A percentile compares a stretch with the other conserved stretches of the same genome.
phyloP scores from a whole-genome alignment of 2,113 vertebrate genomes.

The Monopterus albus region DNA sequence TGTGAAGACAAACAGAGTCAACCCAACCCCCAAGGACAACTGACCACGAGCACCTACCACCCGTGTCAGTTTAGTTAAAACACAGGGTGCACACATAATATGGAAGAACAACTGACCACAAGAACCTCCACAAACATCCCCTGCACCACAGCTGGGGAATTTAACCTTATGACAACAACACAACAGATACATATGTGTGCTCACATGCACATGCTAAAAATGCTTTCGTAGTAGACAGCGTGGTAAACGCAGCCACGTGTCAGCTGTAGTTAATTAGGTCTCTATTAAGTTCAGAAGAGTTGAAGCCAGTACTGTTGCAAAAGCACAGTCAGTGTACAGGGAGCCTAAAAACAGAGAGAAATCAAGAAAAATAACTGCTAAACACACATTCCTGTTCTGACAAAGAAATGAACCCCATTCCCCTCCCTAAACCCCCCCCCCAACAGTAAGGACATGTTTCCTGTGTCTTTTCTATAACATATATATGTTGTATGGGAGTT shows the following conservation, averaged over 20 bases:
- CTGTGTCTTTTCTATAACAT: constrained; percentile 28
- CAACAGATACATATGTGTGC: neutral
- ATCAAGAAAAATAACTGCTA: neutral
- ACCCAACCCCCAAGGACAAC: constrained; percentile 54
- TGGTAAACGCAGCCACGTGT: constrained; percentile 47
- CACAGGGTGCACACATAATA: constrained; percentile 21
- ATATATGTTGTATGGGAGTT: too few species aligned
- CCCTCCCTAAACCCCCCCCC: constrained; percentile 61
- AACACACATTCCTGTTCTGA: neutral
- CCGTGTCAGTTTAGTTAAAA: constrained; percentile 58
- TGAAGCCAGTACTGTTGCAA: constrained; percentile 30
- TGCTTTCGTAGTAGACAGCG: constrained; percentile 25
- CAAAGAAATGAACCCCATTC: constrained; percentile 22
- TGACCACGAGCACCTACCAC: constrained; percentile 51
- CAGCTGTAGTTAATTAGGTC: constrained; percentile 39
- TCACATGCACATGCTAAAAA: constrained; percentile 17
- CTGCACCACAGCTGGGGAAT: constrained; percentile 2
- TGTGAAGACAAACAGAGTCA: constrained; percentile 69
- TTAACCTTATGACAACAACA: constrained; percentile 4
- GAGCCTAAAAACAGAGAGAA: neutral
- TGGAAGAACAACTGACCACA: constrained; percentile 28
- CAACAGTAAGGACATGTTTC: too few species aligned
- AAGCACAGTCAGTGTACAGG: constrained; percentile 4
- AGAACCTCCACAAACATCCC: constrained; percentile 8
- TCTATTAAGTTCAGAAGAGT: constrained; percentile 28